These are phyloP conservation scores for Idris sp. DNA, from an alignment of 1,140 invertebrate species.

Conservation along the genomic window DNA sequence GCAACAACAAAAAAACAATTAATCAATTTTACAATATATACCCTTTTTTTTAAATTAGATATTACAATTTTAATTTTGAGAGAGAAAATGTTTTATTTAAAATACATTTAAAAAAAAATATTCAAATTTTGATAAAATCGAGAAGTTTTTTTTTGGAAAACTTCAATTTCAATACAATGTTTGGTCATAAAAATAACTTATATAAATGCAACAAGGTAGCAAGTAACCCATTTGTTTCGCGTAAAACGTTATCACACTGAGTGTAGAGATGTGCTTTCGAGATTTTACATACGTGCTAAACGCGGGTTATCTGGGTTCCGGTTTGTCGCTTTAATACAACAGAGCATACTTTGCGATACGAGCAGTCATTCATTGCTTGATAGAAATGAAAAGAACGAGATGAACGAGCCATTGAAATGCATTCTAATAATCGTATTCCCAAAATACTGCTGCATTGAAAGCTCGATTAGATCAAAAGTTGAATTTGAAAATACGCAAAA, in stretches of 20 bases:
- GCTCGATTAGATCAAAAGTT: neutral
- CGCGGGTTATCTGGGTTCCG: conserved; percentile 53
- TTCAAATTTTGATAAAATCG: conserved; percentile 1
- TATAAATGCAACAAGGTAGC: conserved; percentile 44
- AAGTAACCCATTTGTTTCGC: conserved; percentile 47
- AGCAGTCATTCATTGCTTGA: too few relatives aligned
- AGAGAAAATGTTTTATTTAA: too few relatives aligned
- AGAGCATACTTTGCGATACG: conserved; percentile 7
- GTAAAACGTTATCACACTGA: conserved; percentile 60
- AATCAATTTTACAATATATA: too few relatives aligned
- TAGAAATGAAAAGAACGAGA: conserved; percentile 16
- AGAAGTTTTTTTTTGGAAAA: conserved; percentile 11
- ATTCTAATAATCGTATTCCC: neutral
- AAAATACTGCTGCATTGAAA: neutral
- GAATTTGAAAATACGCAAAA: neutral
- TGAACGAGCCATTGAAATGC: conserved; percentile 12
- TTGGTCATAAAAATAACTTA: conserved; percentile 39
- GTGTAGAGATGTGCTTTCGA: conserved; percentile 53
- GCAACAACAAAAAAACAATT: too few relatives aligned
- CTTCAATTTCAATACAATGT: conserved; percentile 16
- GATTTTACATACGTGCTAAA: conserved; percentile 63
- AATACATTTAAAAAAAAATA: too few relatives aligned
- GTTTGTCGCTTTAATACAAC: conserved; percentile 37
- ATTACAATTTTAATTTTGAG: too few relatives aligned
- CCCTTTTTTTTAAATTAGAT: too few relatives aligned